phyloP scores from a whole-genome alignment of 1,140 invertebrate genomes.

The Solenopsis invicta region DNA sequence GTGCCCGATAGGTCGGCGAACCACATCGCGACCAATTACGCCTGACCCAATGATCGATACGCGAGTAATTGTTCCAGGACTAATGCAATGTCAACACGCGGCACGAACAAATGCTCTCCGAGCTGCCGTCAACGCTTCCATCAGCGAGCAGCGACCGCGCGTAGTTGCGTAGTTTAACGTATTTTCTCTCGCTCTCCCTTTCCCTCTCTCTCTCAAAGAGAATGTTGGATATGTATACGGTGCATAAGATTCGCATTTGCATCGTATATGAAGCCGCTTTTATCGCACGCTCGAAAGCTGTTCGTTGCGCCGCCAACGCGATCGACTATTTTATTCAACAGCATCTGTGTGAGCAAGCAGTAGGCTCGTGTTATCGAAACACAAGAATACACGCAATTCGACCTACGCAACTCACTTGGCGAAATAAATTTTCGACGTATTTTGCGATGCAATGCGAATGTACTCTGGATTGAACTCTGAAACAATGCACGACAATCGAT shows the following conservation, averaged over 20 bases:
- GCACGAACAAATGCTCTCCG: conserved; percentile 62
- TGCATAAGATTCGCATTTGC: conserved; percentile 76
- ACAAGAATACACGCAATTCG: conserved; percentile 20
- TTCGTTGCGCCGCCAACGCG: not conserved
- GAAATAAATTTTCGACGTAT: conserved; percentile 29
- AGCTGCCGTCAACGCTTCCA: conserved; percentile 27
- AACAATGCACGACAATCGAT: conserved; percentile 14
- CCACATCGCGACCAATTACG: conserved; percentile 74
- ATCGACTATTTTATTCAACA: conserved; percentile 40
- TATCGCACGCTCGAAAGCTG: conserved; percentile 45
- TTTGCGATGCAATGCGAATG: not conserved
- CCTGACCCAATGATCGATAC: conserved; percentile 77
- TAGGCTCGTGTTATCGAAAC: conserved; percentile 30
- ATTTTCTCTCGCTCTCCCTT: conserved; percentile 34
- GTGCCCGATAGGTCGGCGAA: conserved; percentile 65
- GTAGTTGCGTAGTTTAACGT: conserved; percentile 62
- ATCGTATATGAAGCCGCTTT: conserved; percentile 59
- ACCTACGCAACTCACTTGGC: not conserved
- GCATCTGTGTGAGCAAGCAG: not conserved
- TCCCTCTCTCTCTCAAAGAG: conserved; percentile 29
- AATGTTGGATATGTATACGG: conserved; percentile 13
- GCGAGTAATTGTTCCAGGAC: conserved; percentile 76
- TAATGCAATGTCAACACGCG: conserved; percentile 78
- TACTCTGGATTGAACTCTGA: not conserved
- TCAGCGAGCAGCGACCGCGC: conserved; percentile 29